Conservation (phyloP, 1,140 invertebrate species). For the Gyrodactylus bullatarudis region DNA sequence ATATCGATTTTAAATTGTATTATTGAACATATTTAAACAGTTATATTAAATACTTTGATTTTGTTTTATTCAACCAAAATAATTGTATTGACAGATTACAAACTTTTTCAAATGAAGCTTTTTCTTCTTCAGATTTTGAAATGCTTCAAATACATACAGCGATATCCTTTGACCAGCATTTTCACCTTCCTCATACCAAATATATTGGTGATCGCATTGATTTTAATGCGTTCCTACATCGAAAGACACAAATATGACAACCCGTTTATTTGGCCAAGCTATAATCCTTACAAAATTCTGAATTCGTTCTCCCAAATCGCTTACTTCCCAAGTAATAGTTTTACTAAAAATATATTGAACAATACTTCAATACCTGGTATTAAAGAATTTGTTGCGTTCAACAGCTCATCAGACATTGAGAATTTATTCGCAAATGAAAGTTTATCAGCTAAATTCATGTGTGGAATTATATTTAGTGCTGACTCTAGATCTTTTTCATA, state of each 20-base stretch:
- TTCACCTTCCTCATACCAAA: background rate
- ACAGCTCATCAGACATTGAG: background rate
- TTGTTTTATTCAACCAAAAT: background rate
- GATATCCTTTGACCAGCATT: background rate
- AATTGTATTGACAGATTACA: background rate
- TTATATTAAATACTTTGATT: background rate
- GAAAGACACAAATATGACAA: background rate
- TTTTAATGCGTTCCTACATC: background rate
- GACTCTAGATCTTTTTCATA: background rate
- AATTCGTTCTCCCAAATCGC: background rate
- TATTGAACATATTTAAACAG: background rate
- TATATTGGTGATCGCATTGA: background rate
- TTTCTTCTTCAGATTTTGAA: background rate
- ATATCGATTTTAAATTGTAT: background rate
- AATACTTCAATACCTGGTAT: background rate
- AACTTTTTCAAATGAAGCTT: background rate
- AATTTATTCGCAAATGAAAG: background rate
- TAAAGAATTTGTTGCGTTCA: background rate
- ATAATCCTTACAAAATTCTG: background rate
- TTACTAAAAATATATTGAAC: background rate
- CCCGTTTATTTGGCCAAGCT: background rate
- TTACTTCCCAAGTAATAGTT: background rate
- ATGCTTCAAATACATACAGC: background rate
- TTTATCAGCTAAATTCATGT: background rate
- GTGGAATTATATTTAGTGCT: background rate